A percentile compares a stretch with the other conserved stretches of the same genome.
These are phyloP conservation scores for Acanthococcus lagerstroemiae DNA, from an alignment of 2,888 invertebrate species.

Conservation along the genomic window DNA sequence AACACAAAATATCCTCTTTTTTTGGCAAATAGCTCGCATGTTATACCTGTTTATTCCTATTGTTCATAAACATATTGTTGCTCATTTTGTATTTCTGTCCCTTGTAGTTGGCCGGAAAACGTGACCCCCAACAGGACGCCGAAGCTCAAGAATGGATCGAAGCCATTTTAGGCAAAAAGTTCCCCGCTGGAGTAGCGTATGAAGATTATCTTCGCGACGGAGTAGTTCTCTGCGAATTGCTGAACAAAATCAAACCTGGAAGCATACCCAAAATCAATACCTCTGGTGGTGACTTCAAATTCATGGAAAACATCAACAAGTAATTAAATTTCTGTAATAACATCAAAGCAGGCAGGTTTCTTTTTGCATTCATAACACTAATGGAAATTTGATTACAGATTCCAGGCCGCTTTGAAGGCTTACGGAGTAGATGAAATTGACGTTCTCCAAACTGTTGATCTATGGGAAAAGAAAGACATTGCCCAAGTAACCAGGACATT, in stretches of 20 bases:
- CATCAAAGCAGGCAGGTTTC: neutral
- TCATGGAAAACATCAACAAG: slow-evolving; percentile 99
- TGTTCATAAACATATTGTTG: neutral
- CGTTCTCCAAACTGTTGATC: slow-evolving; percentile 88
- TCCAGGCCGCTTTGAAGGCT: slow-evolving; percentile 73
- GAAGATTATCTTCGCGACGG: slow-evolving; percentile 90
- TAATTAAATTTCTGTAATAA: slow-evolving; percentile 45
- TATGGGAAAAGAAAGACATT: slow-evolving; percentile 87
- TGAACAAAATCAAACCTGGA: slow-evolving; percentile 88
- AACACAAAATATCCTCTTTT: no score
- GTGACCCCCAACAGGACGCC: slow-evolving; percentile 67
- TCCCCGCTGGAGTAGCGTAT: slow-evolving; percentile 68
- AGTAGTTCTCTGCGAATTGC: slow-evolving; percentile 80
- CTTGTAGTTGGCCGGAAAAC: slow-evolving; percentile 67
- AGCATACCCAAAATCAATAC: slow-evolving; percentile 82
- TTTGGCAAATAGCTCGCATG: no score
- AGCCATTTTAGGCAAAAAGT: slow-evolving; percentile 70
- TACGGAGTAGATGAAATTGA: slow-evolving; percentile 87
- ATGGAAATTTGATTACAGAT: slow-evolving; percentile 45
- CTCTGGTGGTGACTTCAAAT: slow-evolving; percentile 93
- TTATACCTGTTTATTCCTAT: no score
- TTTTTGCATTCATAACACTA: neutral
- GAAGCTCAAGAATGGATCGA: slow-evolving; percentile 93
- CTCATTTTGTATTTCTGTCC: slow-evolving; percentile 29
- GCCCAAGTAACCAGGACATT: slow-evolving; percentile 73